phyloP scores from a whole-genome alignment of 2,113 vertebrate species.

The Catagonus wagneri region DNA sequence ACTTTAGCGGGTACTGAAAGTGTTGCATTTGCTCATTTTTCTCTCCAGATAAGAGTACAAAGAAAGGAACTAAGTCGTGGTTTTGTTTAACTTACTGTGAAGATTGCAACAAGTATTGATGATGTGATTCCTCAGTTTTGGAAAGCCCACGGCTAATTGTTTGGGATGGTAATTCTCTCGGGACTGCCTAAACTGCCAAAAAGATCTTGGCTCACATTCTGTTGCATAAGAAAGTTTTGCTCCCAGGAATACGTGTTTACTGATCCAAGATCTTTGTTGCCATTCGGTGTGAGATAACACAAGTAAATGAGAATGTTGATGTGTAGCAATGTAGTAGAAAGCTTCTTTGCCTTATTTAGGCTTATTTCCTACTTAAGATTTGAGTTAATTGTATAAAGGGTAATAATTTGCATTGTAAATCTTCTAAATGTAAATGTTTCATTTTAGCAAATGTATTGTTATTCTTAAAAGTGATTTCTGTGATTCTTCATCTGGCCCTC shows the following conservation, averaged over 20 bases:
- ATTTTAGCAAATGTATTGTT: background rate
- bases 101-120: constrained; percentile 51
- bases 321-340: background rate
- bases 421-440: background rate
- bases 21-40: constrained; percentile 43
- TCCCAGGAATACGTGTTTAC: constrained; percentile 8
- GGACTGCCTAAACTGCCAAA: constrained; percentile 56
- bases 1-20: constrained; percentile 17
- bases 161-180: constrained; percentile 11
- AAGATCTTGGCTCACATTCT: constrained; percentile 52
- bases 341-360: background rate
- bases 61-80: constrained; percentile 80
- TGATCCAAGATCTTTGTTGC: constrained; percentile 39
- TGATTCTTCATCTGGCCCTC: background rate
- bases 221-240: constrained; percentile 49
- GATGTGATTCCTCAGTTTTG: constrained; percentile 39
- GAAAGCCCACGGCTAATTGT: constrained; percentile 52
- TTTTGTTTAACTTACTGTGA: constrained; percentile 54
- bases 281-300: background rate
- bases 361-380: constrained; percentile 24
- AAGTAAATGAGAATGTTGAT: constrained; percentile 17
- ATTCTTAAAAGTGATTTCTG: background rate
- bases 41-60: constrained; percentile 49
- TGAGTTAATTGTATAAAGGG: background rate
- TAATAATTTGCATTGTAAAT: constrained; percentile 43